phyloP scores from a whole-genome alignment of 64 coral and sea anemone species.

The Cladopsammia gracilis region DNA sequence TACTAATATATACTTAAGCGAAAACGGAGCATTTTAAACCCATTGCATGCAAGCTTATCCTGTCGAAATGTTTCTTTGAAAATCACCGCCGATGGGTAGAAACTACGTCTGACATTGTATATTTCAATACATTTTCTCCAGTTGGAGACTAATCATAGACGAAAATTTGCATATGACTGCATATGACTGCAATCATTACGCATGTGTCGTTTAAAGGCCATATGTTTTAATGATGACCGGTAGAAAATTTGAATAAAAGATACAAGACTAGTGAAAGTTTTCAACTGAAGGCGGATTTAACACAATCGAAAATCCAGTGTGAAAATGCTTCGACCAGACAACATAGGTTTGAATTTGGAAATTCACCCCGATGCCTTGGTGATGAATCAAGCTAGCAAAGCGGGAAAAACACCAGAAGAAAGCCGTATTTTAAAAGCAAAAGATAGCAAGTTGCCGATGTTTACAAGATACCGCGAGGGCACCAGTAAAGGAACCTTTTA shows the following conservation, averaged over 20 bases:
- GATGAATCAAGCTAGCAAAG: constrained; percentile 83
- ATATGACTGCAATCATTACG: not conserved
- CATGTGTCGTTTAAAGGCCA: not conserved
- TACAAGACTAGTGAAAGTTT: not conserved
- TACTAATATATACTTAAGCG: too few species aligned
- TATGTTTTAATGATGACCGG: not conserved
- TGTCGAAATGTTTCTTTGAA: too few species aligned
- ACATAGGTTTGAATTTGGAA: constrained; percentile 78
- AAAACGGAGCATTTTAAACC: too few species aligned
- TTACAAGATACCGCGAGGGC: constrained; percentile 88
- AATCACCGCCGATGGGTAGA: too few species aligned
- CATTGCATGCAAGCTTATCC: too few species aligned
- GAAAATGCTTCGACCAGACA: not conserved
- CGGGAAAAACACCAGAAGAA: constrained; percentile 92
- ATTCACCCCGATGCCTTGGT: constrained; percentile 94
- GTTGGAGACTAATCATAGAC: not conserved
- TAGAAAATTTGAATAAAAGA: not conserved
- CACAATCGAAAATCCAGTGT: not conserved
- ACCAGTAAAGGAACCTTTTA: constrained; percentile 78
- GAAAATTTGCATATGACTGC: constrained; percentile 6
- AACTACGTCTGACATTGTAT: too few species aligned
- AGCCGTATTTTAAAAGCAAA: constrained; percentile 84
- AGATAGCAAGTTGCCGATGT: constrained; percentile 86
- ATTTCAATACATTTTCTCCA: too few species aligned
- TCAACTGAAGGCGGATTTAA: not conserved